Base-by-base conservation (phyloP, 2,113 vertebrate genomes). In the Dipodomys merriami region DNA sequence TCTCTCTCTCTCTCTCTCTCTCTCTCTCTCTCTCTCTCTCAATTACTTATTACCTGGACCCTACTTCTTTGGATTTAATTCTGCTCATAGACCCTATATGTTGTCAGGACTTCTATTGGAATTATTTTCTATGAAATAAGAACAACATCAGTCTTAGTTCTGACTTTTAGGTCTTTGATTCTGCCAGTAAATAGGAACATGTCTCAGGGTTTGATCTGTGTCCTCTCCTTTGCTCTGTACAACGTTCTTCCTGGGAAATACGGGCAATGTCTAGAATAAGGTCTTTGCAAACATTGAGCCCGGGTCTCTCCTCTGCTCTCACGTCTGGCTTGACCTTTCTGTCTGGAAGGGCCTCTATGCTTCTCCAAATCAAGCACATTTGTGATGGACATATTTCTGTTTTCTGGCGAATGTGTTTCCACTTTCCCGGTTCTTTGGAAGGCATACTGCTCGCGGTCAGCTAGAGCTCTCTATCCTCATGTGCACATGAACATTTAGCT, bases 161-260 rank as follows among this genome's bases (percentile, higher is more conserved):
- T 91, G 25, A 72, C 22, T 84, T 74, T 60, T 6, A 91, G 44
- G 4, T 85, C 44, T 30, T 90, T 83, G 16, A 93, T 83, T 90
- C 6, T 88, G 77, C 91, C 44, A 74, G 20, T 25, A 76, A 80
- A 68, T 46, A 35, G 3, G 18, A 18, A 4, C 62, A 5, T 46
- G 7, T 73, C 23, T 83, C 15, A 39, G 39, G 25, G 44, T 18
- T 57, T 39, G 25, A 23, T 39, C 13, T 6, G 44, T 72, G 30
- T 12, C 53, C 5, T n/a, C n/a, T 62, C 29, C 29, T 57, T 94
- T 91, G 62, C 69, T 57, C 35, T 33, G 2, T 29, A 7, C 12
- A 44, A 78, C 8, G 33, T 5, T 80, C 11, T 83, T 15, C 15
- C 11, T 83, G 23, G 65, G 49, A 72, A 79, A 68, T 39, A 53